Conservation (phyloP, 2,888 invertebrate species). For the Glaucopsyche alexis region DNA sequence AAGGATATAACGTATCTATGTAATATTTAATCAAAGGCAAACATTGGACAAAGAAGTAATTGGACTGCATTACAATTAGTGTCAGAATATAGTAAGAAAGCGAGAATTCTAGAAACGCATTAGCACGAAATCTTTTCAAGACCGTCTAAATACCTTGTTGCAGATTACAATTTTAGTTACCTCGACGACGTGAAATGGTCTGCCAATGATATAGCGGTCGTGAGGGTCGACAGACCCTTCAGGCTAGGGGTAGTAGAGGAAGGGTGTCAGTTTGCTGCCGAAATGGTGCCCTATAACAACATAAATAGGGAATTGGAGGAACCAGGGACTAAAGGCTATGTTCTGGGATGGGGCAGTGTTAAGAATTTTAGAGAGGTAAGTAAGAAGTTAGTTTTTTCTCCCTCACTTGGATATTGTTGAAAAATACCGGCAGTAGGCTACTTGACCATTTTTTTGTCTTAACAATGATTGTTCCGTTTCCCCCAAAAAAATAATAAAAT, state of each 20-base stretch:
- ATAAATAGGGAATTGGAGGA: conserved; percentile 67
- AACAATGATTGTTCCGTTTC: too few relatives aligned
- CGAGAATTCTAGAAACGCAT: too few relatives aligned
- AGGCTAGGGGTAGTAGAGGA: conserved; percentile 62
- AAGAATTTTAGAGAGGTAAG: conserved; percentile 69
- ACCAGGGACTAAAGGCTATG: conserved; percentile 66
- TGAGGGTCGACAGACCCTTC: conserved; percentile 68
- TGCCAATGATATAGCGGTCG: conserved; percentile 71
- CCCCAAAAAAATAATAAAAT: too few relatives aligned
- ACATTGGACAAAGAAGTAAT: not conserved
- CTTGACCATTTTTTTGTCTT: too few relatives aligned
- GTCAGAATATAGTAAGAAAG: too few relatives aligned
- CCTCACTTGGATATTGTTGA: too few relatives aligned
- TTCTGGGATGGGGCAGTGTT: conserved; percentile 73
- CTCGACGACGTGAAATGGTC: conserved; percentile 76
- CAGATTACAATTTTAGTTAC: conserved; percentile 75
- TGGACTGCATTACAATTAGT: too few relatives aligned
- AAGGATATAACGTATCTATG: too few relatives aligned
- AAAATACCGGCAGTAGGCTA: too few relatives aligned
- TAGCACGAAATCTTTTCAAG: too few relatives aligned
- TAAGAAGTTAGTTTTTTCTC: too few relatives aligned
- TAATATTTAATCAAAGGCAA: too few relatives aligned
- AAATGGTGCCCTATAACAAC: conserved; percentile 62
- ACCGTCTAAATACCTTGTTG: conserved; percentile 29
- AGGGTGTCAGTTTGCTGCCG: conserved; percentile 62